Percentiles rank a stretch among this genome's conserved stretches.
Conservation (phyloP, 2,113 vertebrate genomes). For the Epinephelus fuscoguttatus region DNA sequence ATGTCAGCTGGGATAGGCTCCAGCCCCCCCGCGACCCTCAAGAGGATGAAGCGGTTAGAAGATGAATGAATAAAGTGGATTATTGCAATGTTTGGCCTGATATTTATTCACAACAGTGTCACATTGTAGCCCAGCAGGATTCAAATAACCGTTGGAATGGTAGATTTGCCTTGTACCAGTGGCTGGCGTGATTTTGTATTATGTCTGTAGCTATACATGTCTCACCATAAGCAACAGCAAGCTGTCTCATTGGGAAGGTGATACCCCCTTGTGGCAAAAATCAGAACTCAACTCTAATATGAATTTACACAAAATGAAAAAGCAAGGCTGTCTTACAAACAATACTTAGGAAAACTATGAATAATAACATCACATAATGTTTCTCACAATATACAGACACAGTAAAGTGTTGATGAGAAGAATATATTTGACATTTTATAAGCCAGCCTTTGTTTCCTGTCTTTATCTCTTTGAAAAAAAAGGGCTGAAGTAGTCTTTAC, state of each 20-base stretch:
- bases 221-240: no score
- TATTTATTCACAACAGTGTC: no score
- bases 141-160: no score
- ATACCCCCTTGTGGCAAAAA: background rate
- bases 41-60: no score
- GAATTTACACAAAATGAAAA: background rate
- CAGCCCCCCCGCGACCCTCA: no score
- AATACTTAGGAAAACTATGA: background rate
- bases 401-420: background rate
- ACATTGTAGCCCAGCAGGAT: no score
- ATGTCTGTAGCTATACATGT: no score
- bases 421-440: conserved; percentile 17
- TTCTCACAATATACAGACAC: background rate
- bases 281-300: background rate
- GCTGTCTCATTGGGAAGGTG: background rate
- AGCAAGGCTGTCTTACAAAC: background rate
- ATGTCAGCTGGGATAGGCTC: no score
- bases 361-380: background rate
- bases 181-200: no score
- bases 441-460: conserved; percentile 2
- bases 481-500: background rate
- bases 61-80: no score
- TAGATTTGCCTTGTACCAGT: no score
- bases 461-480: background rate
- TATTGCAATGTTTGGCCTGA: no score